These are phyloP conservation scores for Zaprionus tsacasi DNA, from an alignment of 1,140 invertebrate genomes.

Conservation along the genomic window DNA sequence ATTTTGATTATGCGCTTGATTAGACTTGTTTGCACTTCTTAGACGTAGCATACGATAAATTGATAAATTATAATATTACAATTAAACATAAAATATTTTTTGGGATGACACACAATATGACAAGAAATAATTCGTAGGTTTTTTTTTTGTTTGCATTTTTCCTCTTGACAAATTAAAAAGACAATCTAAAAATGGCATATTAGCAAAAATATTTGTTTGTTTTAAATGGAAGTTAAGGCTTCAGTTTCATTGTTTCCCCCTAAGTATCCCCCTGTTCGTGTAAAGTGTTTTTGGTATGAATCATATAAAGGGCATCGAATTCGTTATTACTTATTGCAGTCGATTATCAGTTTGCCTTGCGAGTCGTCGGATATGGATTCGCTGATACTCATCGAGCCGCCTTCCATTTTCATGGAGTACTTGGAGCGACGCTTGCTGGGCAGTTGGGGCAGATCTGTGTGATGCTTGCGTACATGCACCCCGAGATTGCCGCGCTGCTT, in stretches of 20 bases:
- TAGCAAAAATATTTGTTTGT: constrained; percentile 4
- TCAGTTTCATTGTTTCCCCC: constrained; percentile 9
- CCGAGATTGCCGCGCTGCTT: constrained; percentile 92
- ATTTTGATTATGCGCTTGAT: constrained; percentile 77
- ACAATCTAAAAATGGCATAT: constrained; percentile 11
- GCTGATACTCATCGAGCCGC: constrained; percentile 41
- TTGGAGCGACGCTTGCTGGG: constrained; percentile 83
- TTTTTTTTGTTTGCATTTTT: background rate
- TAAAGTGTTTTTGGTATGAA: constrained; percentile 56
- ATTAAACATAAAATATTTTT: constrained; percentile 57
- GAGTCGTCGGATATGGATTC: constrained; percentile 75
- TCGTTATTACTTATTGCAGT: constrained; percentile 64
- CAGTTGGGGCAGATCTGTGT: constrained; percentile 84
- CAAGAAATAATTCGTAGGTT: constrained; percentile 30
- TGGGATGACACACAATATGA: constrained; percentile 44
- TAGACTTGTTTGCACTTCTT: constrained; percentile 71
- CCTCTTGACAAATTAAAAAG: constrained; percentile 27
- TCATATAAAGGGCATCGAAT: constrained; percentile 14
- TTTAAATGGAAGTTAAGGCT: constrained; percentile 34
- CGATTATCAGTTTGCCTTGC: constrained; percentile 76
- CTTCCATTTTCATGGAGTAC: constrained; percentile 69
- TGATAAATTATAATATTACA: constrained; percentile 55
- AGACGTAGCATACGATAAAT: constrained; percentile 35
- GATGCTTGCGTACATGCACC: constrained; percentile 91
- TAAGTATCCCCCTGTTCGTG: background rate